phyloP scores from a whole-genome alignment of 2,888 invertebrate species.

The Vannuccia rotundouncinata region DNA sequence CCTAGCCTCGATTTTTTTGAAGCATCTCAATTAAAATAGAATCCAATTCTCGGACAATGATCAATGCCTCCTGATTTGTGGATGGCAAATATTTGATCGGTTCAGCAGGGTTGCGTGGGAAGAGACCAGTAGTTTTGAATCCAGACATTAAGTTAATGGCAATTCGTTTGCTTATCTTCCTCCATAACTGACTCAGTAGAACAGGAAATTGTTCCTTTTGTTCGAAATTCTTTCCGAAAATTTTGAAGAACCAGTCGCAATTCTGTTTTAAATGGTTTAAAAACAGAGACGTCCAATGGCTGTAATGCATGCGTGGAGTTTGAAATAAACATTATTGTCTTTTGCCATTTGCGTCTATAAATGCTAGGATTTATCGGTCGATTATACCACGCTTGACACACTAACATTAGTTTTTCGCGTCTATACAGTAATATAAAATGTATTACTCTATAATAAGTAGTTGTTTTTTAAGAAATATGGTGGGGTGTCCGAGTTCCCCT shows the following conservation, averaged over 20 bases:
- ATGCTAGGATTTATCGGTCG: not conserved
- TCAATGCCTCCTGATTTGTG: not conserved
- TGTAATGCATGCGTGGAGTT: not conserved
- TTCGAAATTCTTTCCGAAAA: not conserved
- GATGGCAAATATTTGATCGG: slow-evolving; percentile 22
- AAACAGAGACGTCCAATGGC: not conserved
- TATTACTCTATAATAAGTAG: not conserved
- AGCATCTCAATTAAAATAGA: slow-evolving; percentile 22
- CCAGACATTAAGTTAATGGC: slow-evolving; percentile 14
- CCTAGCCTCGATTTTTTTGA: slow-evolving; percentile 25
- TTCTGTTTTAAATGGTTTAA: not conserved
- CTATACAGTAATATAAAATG: not conserved
- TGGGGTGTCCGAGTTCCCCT: not conserved
- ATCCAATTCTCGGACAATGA: slow-evolving; percentile 8
- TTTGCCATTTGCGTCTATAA: not conserved
- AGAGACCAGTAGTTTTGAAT: slow-evolving; percentile 22
- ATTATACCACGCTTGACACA: not conserved
- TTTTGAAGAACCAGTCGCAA: not conserved
- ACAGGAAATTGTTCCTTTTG: not conserved
- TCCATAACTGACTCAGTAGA: slow-evolving; percentile 9
- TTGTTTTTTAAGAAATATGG: not conserved
- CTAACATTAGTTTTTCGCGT: not conserved
- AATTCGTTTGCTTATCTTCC: not conserved
- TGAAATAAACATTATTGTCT: not conserved
- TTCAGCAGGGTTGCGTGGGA: slow-evolving; percentile 27